phyloP scores from a whole-genome alignment of 2,888 invertebrate genomes.

The Amphimallon solstitiale region DNA sequence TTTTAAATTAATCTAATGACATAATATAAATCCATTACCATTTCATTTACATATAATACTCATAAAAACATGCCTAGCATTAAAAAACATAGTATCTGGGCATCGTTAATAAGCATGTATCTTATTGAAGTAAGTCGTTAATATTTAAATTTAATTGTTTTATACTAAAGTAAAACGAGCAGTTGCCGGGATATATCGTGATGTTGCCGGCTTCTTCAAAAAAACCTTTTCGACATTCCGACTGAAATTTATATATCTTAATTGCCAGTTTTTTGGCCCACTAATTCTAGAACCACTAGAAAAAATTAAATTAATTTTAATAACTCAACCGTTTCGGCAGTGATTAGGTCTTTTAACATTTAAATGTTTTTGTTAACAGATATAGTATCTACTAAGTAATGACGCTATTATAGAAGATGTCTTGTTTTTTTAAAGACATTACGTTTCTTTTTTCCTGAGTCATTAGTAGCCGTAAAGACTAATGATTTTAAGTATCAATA shows the following conservation, averaged over 20 bases:
- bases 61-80: constrained; percentile 13
- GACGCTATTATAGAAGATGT: neutral
- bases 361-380: constrained; percentile 19
- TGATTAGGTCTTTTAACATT: constrained; percentile 19
- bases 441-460: neutral
- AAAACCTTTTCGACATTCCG: constrained; percentile 10
- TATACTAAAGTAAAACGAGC: constrained; percentile 15
- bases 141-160: constrained; percentile 26
- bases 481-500: constrained; percentile 12
- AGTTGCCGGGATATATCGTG: constrained; percentile 1
- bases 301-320: constrained; percentile 30
- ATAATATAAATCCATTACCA: constrained; percentile 23
- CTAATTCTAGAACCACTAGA: constrained; percentile 6
- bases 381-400: neutral
- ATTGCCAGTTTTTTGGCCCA: constrained; percentile 14
- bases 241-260: constrained; percentile 26
- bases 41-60: constrained; percentile 13
- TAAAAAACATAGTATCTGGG: constrained; percentile 16
- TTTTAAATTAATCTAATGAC: constrained; percentile 25
- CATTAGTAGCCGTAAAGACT: neutral
- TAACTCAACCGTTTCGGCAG: constrained; percentile 19
- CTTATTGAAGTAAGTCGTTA: constrained; percentile 25
- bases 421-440: neutral
- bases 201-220: constrained; percentile 24
- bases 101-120: constrained; percentile 17